Conservation (phyloP, 2,888 invertebrate genomes). For the Caenorhabditis imperialis region DNA sequence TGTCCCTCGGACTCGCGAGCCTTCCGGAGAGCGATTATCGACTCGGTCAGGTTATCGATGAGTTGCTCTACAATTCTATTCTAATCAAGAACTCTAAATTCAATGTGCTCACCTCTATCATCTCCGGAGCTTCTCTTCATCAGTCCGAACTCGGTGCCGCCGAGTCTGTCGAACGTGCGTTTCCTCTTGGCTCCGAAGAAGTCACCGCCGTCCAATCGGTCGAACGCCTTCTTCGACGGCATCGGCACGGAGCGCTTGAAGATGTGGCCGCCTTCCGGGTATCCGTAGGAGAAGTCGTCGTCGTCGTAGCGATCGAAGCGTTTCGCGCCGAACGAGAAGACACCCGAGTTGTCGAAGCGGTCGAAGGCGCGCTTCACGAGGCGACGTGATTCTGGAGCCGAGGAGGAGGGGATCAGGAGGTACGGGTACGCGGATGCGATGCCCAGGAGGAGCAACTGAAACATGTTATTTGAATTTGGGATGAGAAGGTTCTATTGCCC, state of each 20-base stretch:
- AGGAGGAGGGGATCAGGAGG: constrained; percentile 28
- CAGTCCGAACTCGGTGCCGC: constrained; percentile 60
- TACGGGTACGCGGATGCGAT: constrained; percentile 41
- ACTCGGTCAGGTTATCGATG: constrained; percentile 53
- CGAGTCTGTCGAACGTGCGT: constrained; percentile 60
- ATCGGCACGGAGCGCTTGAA: constrained; percentile 34
- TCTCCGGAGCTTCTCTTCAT: constrained; percentile 44
- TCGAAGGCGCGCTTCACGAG: constrained; percentile 61
- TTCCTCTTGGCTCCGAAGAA: constrained; percentile 61
- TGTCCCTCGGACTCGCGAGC: constrained; percentile 36
- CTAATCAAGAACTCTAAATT: too few species aligned
- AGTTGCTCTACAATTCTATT: constrained; percentile 45
- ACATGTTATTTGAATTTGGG: too few species aligned
- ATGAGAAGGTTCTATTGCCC: too few species aligned
- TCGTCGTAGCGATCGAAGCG: constrained; percentile 51
- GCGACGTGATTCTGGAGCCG: constrained; percentile 27
- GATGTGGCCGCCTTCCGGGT: constrained; percentile 13
- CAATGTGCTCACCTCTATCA: constrained; percentile 3
- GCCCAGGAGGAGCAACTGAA: constrained; percentile 43
- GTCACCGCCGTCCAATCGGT: constrained; percentile 57
- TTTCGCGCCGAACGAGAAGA: constrained; percentile 55
- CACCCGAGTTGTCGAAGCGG: constrained; percentile 57
- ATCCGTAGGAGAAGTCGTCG: constrained; percentile 16
- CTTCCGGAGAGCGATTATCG: constrained; percentile 53
- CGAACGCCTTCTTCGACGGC: constrained; percentile 56